Percentiles rank a stretch among this genome's conserved stretches.
phyloP scores from a whole-genome alignment of 2,113 vertebrate genomes.

The Camelus dromedarius region DNA sequence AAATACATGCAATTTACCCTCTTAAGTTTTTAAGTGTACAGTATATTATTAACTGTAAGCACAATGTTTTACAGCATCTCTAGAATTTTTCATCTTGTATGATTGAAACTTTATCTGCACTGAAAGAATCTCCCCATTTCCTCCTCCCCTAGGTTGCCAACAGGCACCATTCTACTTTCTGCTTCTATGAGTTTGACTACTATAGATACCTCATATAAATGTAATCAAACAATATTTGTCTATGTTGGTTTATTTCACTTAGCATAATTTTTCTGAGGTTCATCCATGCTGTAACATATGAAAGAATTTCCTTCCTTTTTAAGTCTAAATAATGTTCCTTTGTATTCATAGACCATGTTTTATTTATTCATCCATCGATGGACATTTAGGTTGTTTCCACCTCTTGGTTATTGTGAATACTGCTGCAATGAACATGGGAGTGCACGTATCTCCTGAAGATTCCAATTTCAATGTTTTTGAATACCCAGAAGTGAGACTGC shows the following conservation, averaged over 20 bases:
- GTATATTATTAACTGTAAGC: background rate
- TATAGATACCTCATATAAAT: background rate
- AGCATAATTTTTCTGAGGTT: background rate
- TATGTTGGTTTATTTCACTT: background rate
- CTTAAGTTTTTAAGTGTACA: background rate
- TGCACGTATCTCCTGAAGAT: background rate
- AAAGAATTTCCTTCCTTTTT: background rate
- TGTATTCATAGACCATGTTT: background rate
- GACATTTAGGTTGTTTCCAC: background rate
- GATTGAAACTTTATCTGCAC: background rate
- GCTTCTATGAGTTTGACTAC: background rate
- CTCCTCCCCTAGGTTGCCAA: background rate
- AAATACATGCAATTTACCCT: background rate
- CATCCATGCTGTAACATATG: background rate
- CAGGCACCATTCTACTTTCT: background rate
- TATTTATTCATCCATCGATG: background rate
- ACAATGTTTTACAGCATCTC: background rate
- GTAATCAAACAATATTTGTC: background rate
- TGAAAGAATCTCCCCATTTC: background rate
- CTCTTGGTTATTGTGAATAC: background rate
- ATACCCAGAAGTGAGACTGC: background rate
- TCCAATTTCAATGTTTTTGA: background rate
- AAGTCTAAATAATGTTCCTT: background rate
- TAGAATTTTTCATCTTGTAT: conserved; percentile 29
- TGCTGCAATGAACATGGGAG: background rate